These are phyloP conservation scores for Lagopus leucura DNA, from an alignment of 2,113 vertebrate species.

Conservation along the genomic window DNA sequence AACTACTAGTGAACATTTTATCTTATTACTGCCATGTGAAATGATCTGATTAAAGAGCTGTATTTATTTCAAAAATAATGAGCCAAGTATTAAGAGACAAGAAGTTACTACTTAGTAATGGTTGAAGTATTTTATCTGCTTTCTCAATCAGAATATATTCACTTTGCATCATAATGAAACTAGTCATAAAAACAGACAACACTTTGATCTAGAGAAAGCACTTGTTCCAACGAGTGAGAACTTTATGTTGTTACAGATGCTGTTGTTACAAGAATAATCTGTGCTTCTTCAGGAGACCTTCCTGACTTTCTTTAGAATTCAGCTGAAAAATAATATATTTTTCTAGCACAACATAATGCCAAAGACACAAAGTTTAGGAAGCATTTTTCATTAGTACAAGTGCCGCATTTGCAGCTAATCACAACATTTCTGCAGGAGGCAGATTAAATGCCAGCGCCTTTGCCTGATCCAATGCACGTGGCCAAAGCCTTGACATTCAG, in stretches of 20 bases:
- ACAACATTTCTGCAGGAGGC: neutral
- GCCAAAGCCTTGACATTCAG: neutral
- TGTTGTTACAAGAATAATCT: neutral
- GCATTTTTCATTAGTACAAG: neutral
- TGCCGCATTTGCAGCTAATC: neutral
- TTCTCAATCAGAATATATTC: slow-evolving; percentile 19
- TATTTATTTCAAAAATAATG: neutral
- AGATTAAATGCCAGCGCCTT: neutral
- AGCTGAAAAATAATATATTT: neutral
- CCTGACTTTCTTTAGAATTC: neutral
- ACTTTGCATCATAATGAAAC: neutral
- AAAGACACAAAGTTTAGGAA: neutral
- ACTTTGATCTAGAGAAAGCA: neutral
- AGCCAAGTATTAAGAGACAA: neutral
- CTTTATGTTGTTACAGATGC: neutral
- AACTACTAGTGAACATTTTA: neutral
- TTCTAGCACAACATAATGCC: neutral
- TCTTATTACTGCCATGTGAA: neutral
- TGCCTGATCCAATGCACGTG: neutral
- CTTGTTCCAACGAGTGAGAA: neutral
- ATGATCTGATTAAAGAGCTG: neutral
- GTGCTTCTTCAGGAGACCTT: neutral
- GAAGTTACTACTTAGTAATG: neutral
- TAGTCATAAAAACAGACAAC: neutral
- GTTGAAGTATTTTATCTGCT: slow-evolving; percentile 17